Evolutionary conservation across 2,113 vertebrate genomes (phyloP).

Genomic region (Oreochromis aureus): DNA sequence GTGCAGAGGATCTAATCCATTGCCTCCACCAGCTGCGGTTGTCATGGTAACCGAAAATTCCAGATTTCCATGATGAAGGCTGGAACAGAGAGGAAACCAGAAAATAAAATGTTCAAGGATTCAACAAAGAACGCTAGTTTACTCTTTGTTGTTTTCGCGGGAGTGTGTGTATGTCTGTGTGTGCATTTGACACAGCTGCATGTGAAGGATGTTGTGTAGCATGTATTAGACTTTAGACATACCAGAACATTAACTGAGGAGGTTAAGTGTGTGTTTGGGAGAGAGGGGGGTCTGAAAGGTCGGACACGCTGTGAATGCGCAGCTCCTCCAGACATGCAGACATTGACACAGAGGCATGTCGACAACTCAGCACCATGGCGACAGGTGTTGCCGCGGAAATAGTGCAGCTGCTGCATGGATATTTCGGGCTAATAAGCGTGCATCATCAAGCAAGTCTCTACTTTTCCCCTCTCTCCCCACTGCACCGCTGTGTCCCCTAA

Average conservation of each 20-base stretch:
- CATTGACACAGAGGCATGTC: slow-evolving; percentile 52
- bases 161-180: background rate
- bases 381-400: slow-evolving; percentile 67
- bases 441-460: background rate
- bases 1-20: slow-evolving; percentile 37
- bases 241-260: background rate
- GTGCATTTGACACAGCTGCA: background rate
- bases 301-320: background rate
- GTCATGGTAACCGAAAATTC: slow-evolving; percentile 63
- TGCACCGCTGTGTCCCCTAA: background rate
- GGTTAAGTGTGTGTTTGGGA: background rate
- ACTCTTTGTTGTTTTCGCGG: background rate
- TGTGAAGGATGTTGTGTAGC: background rate
- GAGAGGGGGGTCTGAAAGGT: background rate
- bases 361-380: slow-evolving; percentile 49
- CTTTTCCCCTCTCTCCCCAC: background rate
- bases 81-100: background rate
- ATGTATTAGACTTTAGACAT: background rate
- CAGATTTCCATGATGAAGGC: slow-evolving; percentile 3
- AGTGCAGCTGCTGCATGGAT: slow-evolving; percentile 64
- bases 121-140: background rate
- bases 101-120: background rate
- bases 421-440: slow-evolving; percentile 54
- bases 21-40: slow-evolving; percentile 49
- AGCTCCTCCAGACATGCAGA: slow-evolving; percentile 22